Conservation (phyloP, 2,113 vertebrate species). For the Alosa alosa region DNA sequence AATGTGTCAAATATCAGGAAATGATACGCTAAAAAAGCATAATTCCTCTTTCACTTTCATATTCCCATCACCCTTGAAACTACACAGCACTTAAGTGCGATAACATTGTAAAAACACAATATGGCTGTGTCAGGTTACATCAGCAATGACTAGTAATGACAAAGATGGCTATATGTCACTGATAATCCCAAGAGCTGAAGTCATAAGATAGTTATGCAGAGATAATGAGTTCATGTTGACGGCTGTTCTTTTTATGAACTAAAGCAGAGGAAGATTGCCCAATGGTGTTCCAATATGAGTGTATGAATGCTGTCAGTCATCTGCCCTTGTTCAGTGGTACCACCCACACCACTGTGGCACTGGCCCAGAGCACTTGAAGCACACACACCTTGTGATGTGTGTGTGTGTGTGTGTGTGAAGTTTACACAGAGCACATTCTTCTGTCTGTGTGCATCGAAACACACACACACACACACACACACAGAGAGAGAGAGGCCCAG, state of each 20-base stretch:
- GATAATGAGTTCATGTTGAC: background rate
- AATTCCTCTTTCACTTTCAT: background rate
- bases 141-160: background rate
- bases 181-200: background rate
- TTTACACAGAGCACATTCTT: slow-evolving; percentile 13
- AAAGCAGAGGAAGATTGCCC: background rate
- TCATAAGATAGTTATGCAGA: background rate
- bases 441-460: background rate
- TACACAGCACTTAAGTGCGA: background rate
- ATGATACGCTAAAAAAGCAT: background rate
- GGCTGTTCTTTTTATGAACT: background rate
- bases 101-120: background rate
- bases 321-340: background rate
- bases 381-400: background rate
- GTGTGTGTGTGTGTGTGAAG: slow-evolving; percentile 10
- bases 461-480: background rate
- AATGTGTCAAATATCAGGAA: background rate
- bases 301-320: background rate
- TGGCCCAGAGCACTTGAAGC: background rate
- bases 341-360: background rate
- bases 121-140: background rate
- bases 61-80: background rate
- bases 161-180: background rate
- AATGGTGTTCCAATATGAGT: background rate
- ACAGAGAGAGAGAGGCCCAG: background rate